Evolutionary conservation across 2,888 invertebrate species (phyloP).

Genomic region (Eupithecia subumbrata): DNA sequence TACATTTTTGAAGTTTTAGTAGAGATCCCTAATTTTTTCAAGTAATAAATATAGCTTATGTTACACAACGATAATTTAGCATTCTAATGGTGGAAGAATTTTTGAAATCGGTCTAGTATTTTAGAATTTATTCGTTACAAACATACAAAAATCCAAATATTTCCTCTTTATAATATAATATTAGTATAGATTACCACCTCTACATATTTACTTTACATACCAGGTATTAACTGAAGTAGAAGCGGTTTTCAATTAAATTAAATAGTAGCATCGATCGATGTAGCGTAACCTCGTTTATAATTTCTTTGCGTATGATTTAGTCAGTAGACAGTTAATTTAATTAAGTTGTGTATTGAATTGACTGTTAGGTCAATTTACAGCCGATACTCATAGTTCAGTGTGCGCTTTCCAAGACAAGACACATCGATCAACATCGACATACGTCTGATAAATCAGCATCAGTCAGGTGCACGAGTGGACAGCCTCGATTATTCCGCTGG

Average conservation of each 20-base stretch:
- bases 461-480: constrained; percentile 72
- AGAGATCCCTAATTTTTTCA: too few species aligned
- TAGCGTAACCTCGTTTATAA: background rate
- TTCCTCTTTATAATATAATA: too few species aligned
- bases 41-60: too few species aligned
- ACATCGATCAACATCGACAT: constrained; percentile 73
- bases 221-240: background rate
- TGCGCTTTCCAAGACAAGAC: constrained; percentile 62
- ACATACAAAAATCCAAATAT: too few species aligned
- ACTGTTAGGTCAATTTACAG: background rate
- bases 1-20: too few species aligned
- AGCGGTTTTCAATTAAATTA: background rate
- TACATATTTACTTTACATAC: background rate
- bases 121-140: too few species aligned
- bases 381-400: constrained; percentile 7
- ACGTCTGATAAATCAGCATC: constrained; percentile 77
- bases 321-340: background rate
- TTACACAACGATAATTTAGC: too few species aligned
- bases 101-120: too few species aligned
- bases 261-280: background rate
- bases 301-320: constrained; percentile 3
- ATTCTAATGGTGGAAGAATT: too few species aligned
- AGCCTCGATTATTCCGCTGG: constrained; percentile 66
- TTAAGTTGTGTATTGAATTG: background rate
- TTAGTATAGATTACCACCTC: too few species aligned